A percentile compares a stretch with the other conserved stretches of the same genome.
Conservation (phyloP, 2,888 invertebrate species). For the Tetanocera ferruginea region DNA sequence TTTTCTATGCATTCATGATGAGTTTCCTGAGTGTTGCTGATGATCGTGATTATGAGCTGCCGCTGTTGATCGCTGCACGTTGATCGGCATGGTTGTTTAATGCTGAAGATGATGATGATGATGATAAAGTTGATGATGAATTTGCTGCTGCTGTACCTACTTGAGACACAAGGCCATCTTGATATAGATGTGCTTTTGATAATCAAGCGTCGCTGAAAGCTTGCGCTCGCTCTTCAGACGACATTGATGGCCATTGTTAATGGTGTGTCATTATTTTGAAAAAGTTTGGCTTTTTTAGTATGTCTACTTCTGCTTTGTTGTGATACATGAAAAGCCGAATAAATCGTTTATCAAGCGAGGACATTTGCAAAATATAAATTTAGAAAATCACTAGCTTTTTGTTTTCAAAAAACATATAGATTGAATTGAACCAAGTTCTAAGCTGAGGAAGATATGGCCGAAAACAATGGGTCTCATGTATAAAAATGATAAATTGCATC, state of each 20-base stretch:
- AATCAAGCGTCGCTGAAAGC: neutral
- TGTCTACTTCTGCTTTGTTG: neutral
- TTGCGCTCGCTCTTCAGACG: conserved; percentile 20
- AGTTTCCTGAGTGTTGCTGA: neutral
- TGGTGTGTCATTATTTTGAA: conserved; percentile 43
- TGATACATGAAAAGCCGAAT: neutral
- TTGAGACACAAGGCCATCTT: conserved; percentile 3
- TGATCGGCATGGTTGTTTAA: neutral
- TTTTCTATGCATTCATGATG: conserved; percentile 9
- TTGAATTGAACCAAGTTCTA: neutral
- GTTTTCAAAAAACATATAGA: neutral
- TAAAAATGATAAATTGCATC: too few relatives aligned
- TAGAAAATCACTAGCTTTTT: neutral
- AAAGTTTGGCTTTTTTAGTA: neutral
- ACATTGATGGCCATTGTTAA: conserved; percentile 39
- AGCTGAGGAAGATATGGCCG: neutral
- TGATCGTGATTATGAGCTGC: too few relatives aligned
- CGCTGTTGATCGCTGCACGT: neutral
- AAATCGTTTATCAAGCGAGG: neutral
- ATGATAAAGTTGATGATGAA: neutral
- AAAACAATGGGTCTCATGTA: too few relatives aligned
- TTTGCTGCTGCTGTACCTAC: neutral
- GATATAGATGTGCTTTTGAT: conserved; percentile 24
- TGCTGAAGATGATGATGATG: neutral
- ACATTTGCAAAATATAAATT: neutral